A percentile compares a stretch with the other conserved stretches of the same genome.
Conservation (phyloP, 2,797 vertebrate species). For the Linurgus olivaceus region DNA sequence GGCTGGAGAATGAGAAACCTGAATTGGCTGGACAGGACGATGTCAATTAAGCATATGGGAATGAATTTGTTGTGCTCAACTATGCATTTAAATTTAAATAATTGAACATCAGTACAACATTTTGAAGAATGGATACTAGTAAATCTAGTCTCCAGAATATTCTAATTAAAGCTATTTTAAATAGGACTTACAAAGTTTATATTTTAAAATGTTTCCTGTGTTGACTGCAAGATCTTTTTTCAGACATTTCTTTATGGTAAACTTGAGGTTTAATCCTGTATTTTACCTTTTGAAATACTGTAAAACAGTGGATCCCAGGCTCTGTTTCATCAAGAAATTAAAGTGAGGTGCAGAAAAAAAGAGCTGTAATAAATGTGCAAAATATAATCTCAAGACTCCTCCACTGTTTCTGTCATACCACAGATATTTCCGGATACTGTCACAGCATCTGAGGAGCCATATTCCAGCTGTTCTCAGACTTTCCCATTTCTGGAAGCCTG, state of each 20-base stretch:
- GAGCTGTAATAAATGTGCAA: background rate
- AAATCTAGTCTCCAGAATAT: background rate
- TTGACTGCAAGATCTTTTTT: background rate
- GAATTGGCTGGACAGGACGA: background rate
- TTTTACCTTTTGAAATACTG: background rate
- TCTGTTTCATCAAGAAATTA: background rate
- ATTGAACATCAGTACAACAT: background rate
- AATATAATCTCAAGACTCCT: background rate
- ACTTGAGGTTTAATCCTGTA: background rate
- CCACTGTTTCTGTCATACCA: background rate
- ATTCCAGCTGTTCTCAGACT: background rate
- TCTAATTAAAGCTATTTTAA: conserved; percentile 16
- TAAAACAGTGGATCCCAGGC: background rate
- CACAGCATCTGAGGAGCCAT: background rate
- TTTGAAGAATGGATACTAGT: background rate
- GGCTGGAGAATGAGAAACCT: background rate
- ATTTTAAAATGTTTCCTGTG: background rate
- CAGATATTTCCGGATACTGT: background rate
- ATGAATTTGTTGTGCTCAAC: background rate
- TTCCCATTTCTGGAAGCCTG: background rate
- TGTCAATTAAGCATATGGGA: background rate
- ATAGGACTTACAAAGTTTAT: background rate
- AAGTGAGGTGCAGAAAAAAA: background rate
- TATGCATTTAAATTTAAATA: background rate
- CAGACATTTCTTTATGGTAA: background rate